phyloP scores from a whole-genome alignment of 2,888 invertebrate species.

The Molorchus minor region DNA sequence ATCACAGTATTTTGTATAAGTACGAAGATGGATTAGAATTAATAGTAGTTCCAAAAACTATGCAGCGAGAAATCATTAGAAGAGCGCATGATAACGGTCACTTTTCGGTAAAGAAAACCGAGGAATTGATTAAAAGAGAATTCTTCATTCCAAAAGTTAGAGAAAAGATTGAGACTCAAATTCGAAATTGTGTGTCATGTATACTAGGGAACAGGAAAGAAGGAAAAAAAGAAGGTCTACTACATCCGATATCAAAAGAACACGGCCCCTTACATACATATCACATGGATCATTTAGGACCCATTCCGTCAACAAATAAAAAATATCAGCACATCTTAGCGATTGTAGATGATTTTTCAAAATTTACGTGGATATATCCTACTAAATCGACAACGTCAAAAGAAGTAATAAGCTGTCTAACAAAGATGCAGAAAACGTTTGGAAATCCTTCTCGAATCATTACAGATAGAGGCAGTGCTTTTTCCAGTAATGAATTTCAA shows the following conservation, averaged over 20 bases:
- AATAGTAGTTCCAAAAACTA: constrained; percentile 32
- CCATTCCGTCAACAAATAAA: constrained; percentile 47
- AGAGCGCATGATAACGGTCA: constrained; percentile 35
- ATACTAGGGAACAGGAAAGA: constrained; percentile 45
- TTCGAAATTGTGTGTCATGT: constrained; percentile 43
- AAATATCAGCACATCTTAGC: constrained; percentile 49
- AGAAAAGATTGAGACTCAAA: constrained; percentile 36
- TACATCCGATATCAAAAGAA: constrained; percentile 26
- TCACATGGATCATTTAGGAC: constrained; percentile 52
- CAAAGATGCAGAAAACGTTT: constrained; percentile 36
- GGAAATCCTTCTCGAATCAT: constrained; percentile 45
- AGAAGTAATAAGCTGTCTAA: constrained; percentile 41
- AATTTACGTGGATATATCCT: constrained; percentile 52
- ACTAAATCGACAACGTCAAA: constrained; percentile 44
- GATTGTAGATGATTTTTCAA: constrained; percentile 52
- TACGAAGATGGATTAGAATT: background rate
- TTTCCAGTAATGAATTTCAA: constrained; percentile 53
- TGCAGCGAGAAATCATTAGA: constrained; percentile 34
- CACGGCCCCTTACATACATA: constrained; percentile 33
- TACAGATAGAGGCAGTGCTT: constrained; percentile 55
- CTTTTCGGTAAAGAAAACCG: constrained; percentile 36
- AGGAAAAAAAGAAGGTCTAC: constrained; percentile 51
- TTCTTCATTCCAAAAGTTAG: constrained; percentile 39
- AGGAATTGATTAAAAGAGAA: constrained; percentile 29
- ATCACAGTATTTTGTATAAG: constrained; percentile 27